phyloP scores from a whole-genome alignment of 2,888 invertebrate genomes.

The Lacanobia wlatinum region DNA sequence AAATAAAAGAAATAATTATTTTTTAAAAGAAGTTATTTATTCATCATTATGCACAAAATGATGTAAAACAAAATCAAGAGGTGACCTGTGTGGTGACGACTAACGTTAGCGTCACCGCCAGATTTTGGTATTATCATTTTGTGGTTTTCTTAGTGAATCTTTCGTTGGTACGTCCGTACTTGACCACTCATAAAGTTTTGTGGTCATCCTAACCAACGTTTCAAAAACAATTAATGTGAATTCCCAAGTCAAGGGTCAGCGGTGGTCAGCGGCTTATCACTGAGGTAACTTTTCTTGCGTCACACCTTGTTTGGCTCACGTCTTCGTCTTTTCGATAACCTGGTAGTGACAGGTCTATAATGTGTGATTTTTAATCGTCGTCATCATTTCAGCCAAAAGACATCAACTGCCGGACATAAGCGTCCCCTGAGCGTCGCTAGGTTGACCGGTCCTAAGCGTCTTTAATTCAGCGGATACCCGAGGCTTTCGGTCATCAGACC shows the following conservation, averaged over 20 bases:
- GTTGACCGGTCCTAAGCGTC: neutral
- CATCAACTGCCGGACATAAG: neutral
- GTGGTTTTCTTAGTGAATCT: slow-evolving; percentile 6
- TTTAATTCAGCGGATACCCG: neutral
- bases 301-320: slow-evolving; percentile 6
- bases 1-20: too few relatives aligned
- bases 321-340: neutral
- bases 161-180: neutral
- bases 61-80: too few relatives aligned
- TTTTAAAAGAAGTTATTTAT: neutral
- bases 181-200: neutral
- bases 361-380: neutral
- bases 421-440: too few relatives aligned
- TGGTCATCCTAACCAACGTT: neutral
- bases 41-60: too few relatives aligned
- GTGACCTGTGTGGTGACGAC: too few relatives aligned
- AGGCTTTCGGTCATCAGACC: neutral
- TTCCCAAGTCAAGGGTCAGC: neutral
- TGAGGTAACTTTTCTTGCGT: neutral
- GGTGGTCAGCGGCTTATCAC: neutral
- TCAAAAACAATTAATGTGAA: neutral
- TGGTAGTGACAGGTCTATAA: neutral
- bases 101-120: neutral
- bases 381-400: neutral
- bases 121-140: slow-evolving; percentile 1